phyloP scores from a whole-genome alignment of 2,797 vertebrate species.

The Chloroceryle amazona region DNA sequence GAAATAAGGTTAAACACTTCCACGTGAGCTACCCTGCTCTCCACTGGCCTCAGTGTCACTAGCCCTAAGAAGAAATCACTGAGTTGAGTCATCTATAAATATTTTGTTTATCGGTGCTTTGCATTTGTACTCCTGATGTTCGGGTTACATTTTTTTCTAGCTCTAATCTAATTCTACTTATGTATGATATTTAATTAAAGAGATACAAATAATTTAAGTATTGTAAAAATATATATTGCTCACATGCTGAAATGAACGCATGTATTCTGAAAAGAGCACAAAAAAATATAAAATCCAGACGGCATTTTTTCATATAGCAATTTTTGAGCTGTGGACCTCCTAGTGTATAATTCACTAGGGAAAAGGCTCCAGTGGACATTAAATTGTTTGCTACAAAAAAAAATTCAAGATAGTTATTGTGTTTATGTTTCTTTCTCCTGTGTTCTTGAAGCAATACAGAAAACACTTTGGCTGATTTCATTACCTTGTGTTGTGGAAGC shows the following conservation, averaged over 20 bases:
- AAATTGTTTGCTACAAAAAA: background rate
- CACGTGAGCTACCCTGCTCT: background rate
- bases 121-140: background rate
- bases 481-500: conserved; percentile 18
- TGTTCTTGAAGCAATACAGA: background rate
- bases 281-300: background rate
- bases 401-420: background rate
- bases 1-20: background rate
- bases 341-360: background rate
- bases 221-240: background rate
- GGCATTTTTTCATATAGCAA: background rate
- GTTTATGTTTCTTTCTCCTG: background rate
- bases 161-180: background rate
- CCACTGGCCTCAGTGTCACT: background rate
- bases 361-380: background rate
- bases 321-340: background rate
- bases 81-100: background rate
- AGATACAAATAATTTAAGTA: background rate
- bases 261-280: background rate
- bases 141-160: background rate
- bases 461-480: background rate
- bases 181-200: background rate
- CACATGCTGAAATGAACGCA: background rate
- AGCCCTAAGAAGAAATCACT: background rate
- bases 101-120: background rate